Evolutionary conservation across 2,797 vertebrate genomes (phyloP).

Genomic region (Malacoctenus gilli): DNA sequence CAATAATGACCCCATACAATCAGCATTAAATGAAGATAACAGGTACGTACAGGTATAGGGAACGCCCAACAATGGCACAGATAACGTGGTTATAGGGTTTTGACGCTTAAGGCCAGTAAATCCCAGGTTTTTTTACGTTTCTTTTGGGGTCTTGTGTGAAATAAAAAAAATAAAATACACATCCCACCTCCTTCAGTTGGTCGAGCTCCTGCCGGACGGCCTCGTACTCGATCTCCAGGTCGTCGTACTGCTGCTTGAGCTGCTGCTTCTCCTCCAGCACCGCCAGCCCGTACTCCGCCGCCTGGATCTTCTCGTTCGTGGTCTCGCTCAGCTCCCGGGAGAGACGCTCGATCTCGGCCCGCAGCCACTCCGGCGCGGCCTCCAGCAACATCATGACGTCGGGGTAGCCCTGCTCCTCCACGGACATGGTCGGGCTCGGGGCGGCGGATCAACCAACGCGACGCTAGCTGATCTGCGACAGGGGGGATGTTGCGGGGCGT

Average conservation of each 20-base stretch:
- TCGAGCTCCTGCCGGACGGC: slow-evolving; percentile 89
- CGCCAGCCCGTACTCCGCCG: slow-evolving; percentile 94
- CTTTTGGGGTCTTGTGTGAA: not conserved
- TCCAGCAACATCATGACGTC: slow-evolving; percentile 85
- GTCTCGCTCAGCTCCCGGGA: slow-evolving; percentile 93
- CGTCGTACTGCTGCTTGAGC: slow-evolving; percentile 93
- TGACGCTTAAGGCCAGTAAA: not conserved
- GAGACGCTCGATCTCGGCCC: slow-evolving; percentile 89
- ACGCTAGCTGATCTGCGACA: slow-evolving; percentile 53
- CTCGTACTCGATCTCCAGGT: slow-evolving; percentile 94
- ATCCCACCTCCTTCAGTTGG: slow-evolving; percentile 90
- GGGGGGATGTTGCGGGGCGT: slow-evolving; percentile 48
- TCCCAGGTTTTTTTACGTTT: not conserved
- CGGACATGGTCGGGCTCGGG: slow-evolving; percentile 78
- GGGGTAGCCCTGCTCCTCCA: slow-evolving; percentile 85
- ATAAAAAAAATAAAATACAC: not conserved
- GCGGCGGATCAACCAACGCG: too few relatives aligned
- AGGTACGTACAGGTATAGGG: not conserved
- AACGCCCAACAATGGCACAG: not conserved
- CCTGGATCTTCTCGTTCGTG: slow-evolving; percentile 97
- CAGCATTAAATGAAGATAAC: too few relatives aligned
- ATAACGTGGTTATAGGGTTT: not conserved
- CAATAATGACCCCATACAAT: too few relatives aligned
- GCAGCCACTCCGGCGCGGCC: slow-evolving; percentile 87
- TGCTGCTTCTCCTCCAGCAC: slow-evolving; percentile 98